phyloP scores from a whole-genome alignment of 2,113 vertebrate genomes.

The Corynorhinus townsendii region DNA sequence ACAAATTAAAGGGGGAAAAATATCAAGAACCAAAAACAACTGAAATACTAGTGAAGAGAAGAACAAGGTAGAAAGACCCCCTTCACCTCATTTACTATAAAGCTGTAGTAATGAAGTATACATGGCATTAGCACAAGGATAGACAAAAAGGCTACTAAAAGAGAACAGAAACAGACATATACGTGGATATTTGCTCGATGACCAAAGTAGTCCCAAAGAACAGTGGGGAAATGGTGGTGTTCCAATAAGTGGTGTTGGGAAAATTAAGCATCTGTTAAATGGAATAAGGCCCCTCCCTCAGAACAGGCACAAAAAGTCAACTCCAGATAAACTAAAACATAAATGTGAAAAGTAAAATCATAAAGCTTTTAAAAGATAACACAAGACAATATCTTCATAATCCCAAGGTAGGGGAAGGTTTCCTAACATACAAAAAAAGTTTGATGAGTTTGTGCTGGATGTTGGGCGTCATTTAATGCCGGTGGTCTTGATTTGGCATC shows the following conservation, averaged over 20 bases:
- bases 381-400: not conserved
- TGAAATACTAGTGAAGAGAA: not conserved
- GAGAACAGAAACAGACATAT: not conserved
- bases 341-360: not conserved
- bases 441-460: not conserved
- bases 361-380: not conserved
- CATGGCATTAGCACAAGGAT: not conserved
- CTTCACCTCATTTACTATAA: not conserved
- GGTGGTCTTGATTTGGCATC: too few relatives aligned
- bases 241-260: not conserved
- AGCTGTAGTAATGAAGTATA: not conserved
- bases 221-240: not conserved
- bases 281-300: not conserved
- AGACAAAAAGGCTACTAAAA: not conserved
- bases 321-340: not conserved
- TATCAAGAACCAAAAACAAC: not conserved
- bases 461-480: too few relatives aligned
- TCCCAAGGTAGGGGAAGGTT: not conserved
- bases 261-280: not conserved
- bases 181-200: not conserved
- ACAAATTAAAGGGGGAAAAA: not conserved
- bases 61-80: not conserved
- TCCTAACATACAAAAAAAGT: not conserved
- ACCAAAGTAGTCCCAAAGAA: not conserved
- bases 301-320: not conserved